Conservation (phyloP, 2,113 vertebrate species). For the Mungos mungo region DNA sequence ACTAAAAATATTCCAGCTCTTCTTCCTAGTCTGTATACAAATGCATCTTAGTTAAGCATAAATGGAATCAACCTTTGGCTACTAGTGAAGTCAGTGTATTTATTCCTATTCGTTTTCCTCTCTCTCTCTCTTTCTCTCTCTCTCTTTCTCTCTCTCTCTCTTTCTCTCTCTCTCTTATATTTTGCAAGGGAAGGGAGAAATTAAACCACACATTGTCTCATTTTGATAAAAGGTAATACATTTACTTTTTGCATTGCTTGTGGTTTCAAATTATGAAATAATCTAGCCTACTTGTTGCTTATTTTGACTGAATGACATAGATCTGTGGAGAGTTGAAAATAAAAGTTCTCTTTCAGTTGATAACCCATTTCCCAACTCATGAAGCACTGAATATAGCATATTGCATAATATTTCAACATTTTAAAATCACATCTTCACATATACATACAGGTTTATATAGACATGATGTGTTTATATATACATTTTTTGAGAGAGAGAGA, state of each 20-base stretch:
- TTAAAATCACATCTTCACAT: background rate
- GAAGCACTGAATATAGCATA: background rate
- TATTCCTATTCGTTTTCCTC: background rate
- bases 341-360: background rate
- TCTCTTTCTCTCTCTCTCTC: too few relatives aligned
- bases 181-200: background rate
- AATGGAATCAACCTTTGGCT: background rate
- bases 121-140: too few relatives aligned
- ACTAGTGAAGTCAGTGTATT: background rate
- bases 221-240: background rate
- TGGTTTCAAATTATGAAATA: background rate
- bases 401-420: background rate
- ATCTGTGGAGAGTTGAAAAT: background rate
- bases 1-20: background rate
- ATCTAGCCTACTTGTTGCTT: background rate
- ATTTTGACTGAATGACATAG: background rate
- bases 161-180: background rate
- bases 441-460: background rate
- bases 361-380: background rate
- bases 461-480: background rate
- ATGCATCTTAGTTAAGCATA: background rate
- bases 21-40: background rate
- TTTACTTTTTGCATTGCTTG: background rate
- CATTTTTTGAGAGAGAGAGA: background rate
- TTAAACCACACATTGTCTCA: background rate